Base-by-base conservation (phyloP, 2,888 invertebrate genomes). In the Aphidoletes aphidimyza region DNA sequence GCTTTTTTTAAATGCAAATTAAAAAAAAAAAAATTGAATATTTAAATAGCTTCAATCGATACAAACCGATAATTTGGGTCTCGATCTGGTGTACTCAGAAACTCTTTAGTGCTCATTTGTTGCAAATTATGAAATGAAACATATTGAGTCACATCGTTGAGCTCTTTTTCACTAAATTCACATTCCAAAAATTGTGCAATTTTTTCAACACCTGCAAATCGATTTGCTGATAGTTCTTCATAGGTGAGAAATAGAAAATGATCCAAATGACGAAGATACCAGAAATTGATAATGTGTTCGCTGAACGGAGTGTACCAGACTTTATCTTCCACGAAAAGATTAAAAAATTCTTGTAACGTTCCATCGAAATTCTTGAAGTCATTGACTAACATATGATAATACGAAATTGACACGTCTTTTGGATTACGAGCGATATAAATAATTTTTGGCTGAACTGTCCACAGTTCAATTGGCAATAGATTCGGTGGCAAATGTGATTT, bases 371-470 rank as follows among this genome's bases (percentile, higher is more conserved):
- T 17, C 2, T 47, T 47, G 47, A 11, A 47, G 17, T 83, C 14
- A 9, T 42, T 19, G 45, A 54, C 54, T 81, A 85, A 91, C 47
- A 47, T 47, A 88, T 95, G 93, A 87, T n/a, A 93, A 96, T 88
- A 92, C 0, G 95, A 95, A 0, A 95, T 94, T 0, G 92, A 93
- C 0, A 94, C 94, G 88, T 96, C 96, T 88, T 95, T 94, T 0
- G 95, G 95, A 89, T 96, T 95, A 86, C 96, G 91, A 0, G 94
- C 94, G 0, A 95, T 93, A 87, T 96, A 96, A 83, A 96, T 92
- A 83, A 95, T 90, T 91, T 84, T 85, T 26, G 84, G 84, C 78
- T 83, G 54, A 14, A 84, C 83, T 2, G 54, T 84, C 85, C 84
- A 85, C 6, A 85, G n/a, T 42, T 84, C 37, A 0, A 26, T 45